Base-by-base conservation (phyloP, 23 tunicate species). In the Oikopleura albicans region DNA sequence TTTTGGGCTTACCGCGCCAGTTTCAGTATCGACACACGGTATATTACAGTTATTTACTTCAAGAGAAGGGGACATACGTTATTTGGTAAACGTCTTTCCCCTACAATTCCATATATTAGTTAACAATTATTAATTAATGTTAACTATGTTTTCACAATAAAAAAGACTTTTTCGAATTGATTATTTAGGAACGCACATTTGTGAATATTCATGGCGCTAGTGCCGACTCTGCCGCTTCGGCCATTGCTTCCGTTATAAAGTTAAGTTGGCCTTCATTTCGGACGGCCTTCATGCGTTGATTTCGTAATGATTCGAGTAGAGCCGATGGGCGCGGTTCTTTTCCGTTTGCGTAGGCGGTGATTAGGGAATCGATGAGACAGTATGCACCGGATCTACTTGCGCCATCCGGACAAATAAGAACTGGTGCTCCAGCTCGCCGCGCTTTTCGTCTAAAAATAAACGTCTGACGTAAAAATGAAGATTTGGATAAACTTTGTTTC, bases 361-460 rank as follows among this genome's bases (percentile, higher is more conserved):
- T 71, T 34, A 71, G 4, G 4, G 79, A 71, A 29, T 71, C 79
- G 79, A 71, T 71, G 79, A 71, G 79, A 31, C 79, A 71, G 37
- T 71, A 71, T 12, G 79, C 79, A 71, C 79, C 79, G 31, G 79
- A 71, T 71, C 79, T 34, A 71, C 34, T 12, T 12, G 79, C 79
- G 2, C 79, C 79, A 29, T 71, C 79, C 37, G 79, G 79, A 31
- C 79, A 71, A 29, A 71, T 71, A 2, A 71, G 4, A 2, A 71
- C 79, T 12, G 79, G 79, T 2, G 79, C 27, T 71, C 79, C 79
- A 2, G 79, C 79, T 16, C 79, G 79, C 4, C 79, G 79, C 37
- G 79, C 79, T 29, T 71, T 71, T 16, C 79, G 79, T 12, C 79
- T 16, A 8, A 49, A 49, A 49, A 8, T 49, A 49, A 8, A 8